phyloP scores from a whole-genome alignment of 2,888 invertebrate species.

The Villa cingulata region DNA sequence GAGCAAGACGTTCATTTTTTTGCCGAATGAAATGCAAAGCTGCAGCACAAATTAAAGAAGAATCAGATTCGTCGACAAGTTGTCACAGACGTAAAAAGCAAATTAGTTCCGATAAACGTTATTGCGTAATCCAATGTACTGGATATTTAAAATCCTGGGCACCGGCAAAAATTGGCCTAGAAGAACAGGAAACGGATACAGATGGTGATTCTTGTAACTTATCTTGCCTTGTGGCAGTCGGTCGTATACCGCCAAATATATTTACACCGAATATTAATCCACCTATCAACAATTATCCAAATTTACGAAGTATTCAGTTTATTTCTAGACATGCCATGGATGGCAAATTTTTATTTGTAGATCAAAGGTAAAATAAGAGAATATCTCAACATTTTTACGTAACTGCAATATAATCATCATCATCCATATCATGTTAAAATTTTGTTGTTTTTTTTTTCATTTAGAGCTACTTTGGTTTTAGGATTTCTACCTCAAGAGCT shows the following conservation, averaged over 20 bases:
- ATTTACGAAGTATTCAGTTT: slow-evolving; percentile 55
- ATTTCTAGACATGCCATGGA: slow-evolving; percentile 76
- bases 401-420: no score
- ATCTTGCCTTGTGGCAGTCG: slow-evolving; percentile 81
- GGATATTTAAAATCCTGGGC: slow-evolving; percentile 90
- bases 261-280: slow-evolving; percentile 39
- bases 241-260: slow-evolving; percentile 52
- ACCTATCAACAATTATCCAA: slow-evolving; percentile 35
- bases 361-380: slow-evolving; percentile 58
- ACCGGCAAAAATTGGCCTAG: slow-evolving; percentile 58
- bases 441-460: slow-evolving; percentile 15
- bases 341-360: slow-evolving; percentile 84
- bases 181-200: slow-evolving; percentile 49
- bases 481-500: slow-evolving; percentile 90
- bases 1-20: slow-evolving; percentile 82
- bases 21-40: slow-evolving; percentile 81
- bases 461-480: slow-evolving; percentile 71
- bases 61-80: slow-evolving; percentile 40
- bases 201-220: slow-evolving; percentile 49
- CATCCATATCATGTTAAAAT: not conserved
- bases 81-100: slow-evolving; percentile 54
- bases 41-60: slow-evolving; percentile 55
- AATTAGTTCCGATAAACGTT: slow-evolving; percentile 55
- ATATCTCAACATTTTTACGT: no score
- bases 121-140: slow-evolving; percentile 80